Percentiles rank a stretch among this genome's conserved stretches.
phyloP scores from a whole-genome alignment of 2,888 invertebrate genomes.

The Scaptomyza flava region DNA sequence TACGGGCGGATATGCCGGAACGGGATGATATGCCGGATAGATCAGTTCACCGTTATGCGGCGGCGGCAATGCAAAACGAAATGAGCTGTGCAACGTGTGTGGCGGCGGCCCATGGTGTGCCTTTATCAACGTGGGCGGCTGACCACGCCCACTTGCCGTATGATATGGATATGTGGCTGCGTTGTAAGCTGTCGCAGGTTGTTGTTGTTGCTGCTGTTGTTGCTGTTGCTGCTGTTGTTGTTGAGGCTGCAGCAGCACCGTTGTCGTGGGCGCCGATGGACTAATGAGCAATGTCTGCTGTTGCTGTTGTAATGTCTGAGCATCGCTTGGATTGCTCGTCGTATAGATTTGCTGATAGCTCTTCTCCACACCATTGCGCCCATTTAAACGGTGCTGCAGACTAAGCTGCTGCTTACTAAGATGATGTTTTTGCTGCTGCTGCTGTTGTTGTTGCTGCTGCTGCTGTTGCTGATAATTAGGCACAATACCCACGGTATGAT shows the following conservation, averaged over 20 bases:
- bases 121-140: conserved; percentile 76
- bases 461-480: conserved; percentile 47
- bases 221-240: conserved; percentile 51
- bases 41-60: conserved; percentile 86
- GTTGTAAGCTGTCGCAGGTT: conserved; percentile 59
- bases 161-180: conserved; percentile 82
- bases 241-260: conserved; percentile 75
- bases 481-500: conserved; percentile 63
- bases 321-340: conserved; percentile 58
- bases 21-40: conserved; percentile 85
- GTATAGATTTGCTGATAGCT: conserved; percentile 73
- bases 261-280: conserved; percentile 79
- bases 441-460: conserved; percentile 48
- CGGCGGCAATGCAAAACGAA: conserved; percentile 84
- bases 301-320: conserved; percentile 53
- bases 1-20: conserved; percentile 76
- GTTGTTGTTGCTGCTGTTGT: conserved; percentile 51
- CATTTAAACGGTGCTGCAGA: conserved; percentile 81
- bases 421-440: conserved; percentile 74
- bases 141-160: conserved; percentile 64
- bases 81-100: conserved; percentile 66
- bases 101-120: conserved; percentile 79
- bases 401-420: conserved; percentile 81
- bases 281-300: conserved; percentile 77
- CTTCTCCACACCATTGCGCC: conserved; percentile 77